Evolutionary conservation across 2,888 invertebrate species (phyloP).

Genomic region (Icerya purchasi): DNA sequence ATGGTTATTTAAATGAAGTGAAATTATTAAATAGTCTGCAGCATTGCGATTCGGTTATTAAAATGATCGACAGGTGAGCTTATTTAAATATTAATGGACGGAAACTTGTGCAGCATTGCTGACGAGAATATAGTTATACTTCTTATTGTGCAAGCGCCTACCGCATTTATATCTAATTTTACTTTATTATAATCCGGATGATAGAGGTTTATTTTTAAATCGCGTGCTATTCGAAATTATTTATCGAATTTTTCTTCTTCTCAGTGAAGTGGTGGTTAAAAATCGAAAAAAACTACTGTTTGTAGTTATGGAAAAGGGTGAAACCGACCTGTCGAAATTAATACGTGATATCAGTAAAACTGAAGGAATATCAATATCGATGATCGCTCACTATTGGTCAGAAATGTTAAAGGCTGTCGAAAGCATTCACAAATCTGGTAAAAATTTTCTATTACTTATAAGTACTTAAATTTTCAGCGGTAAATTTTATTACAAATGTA

Average conservation of each 20-base stretch:
- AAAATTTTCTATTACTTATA: too few species aligned
- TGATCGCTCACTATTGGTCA: constrained; percentile 73
- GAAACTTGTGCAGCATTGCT: too few species aligned
- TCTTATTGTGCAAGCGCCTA: background rate
- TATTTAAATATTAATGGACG: background rate
- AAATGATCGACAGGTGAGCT: constrained; percentile 55
- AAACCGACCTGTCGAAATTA: constrained; percentile 63
- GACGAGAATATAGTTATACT: too few species aligned
- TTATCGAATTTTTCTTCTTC: background rate
- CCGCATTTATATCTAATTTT: background rate
- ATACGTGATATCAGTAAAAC: constrained; percentile 34
- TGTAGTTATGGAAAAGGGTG: constrained; percentile 82
- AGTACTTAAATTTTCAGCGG: too few species aligned
- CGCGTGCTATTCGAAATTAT: background rate
- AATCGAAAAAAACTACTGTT: constrained; percentile 38
- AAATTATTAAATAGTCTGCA: constrained; percentile 57
- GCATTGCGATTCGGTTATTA: constrained; percentile 46
- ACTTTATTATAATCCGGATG: too few species aligned
- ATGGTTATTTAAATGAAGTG: constrained; percentile 77
- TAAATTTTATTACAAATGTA: too few species aligned
- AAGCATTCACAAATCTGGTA: constrained; percentile 74
- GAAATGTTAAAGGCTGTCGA: constrained; percentile 81
- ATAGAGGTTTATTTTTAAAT: background rate
- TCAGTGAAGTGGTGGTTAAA: constrained; percentile 3
- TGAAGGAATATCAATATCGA: constrained; percentile 39